Evolutionary conservation across 2,797 vertebrate genomes (phyloP), one percentile per base, ranked within the genome.

Genomic region (Spinus olivaceus): DNA sequence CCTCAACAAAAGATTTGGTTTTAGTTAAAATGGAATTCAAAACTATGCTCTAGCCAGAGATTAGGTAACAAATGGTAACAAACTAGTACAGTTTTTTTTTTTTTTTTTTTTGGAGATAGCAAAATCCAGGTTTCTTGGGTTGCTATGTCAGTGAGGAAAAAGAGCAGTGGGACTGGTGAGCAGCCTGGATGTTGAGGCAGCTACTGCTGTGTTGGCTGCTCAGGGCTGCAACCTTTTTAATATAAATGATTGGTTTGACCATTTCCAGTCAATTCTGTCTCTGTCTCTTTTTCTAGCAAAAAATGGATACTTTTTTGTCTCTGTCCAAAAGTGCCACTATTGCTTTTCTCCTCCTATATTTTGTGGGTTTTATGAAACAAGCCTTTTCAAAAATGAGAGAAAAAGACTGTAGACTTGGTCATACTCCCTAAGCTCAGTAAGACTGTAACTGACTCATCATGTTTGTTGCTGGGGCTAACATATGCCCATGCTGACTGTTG

Each of bases 11-110:
- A 61, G 3, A n/a, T 76, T 60, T 67, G 1, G 10, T 69, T 78
- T 88, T 53, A 44, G 30, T 33, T 88, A 15, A 77, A 81, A 83
- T 19, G 25, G 59, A 69, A 50, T 54, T 53, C 14, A 57, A 69
- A 82, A 33, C 32, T 70, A 8, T 8, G 3, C 8, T 66, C 7
- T 73, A 73, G 12, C 10, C 19, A 49, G 70, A 73, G 16, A 69
- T 76, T 27, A 65, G 50, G 11, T 84, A 61, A 59, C 47, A 76
- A 47, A 61, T 1, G 3, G 14, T 56, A 33, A 24, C 54, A 56
- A 56, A 33, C 22, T 33, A 33, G 9, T 56, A 5, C 14, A 16
- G n/a, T 0, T 0, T 14, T 39, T 39, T 39, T 37, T 37, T 39
- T 39, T 39, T 39, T 13, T 64, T 57, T 77, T 78, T 54, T 64